These are phyloP conservation scores for Mus spretus DNA, from an alignment of 2,797 vertebrate genomes.

Conservation along the genomic window DNA sequence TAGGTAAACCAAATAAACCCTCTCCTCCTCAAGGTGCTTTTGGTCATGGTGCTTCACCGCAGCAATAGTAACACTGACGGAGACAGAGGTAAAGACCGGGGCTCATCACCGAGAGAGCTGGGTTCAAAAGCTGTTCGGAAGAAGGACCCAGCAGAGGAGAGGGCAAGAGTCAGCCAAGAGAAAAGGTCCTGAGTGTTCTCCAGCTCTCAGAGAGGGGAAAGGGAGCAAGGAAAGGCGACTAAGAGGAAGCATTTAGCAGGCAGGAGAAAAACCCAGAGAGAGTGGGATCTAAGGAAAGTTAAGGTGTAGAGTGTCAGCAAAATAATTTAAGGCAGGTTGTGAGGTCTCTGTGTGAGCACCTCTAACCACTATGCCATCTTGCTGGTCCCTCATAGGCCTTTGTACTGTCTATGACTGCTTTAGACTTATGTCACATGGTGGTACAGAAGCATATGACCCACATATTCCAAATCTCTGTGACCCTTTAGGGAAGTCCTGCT, in stretches of 20 bases:
- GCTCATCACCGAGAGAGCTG: background rate
- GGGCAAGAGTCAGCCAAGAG: background rate
- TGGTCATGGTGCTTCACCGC: background rate
- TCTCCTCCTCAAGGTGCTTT: background rate
- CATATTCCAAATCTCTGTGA: background rate
- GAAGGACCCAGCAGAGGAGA: background rate
- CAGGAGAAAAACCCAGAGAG: slow-evolving; percentile 27
- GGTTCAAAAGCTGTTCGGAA: too few relatives aligned
- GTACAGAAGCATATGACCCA: background rate
- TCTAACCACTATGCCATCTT: background rate
- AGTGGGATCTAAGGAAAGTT: background rate
- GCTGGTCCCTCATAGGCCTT: background rate
- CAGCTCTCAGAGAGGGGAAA: background rate
- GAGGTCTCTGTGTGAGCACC: background rate
- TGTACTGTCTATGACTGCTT: background rate
- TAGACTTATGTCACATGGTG: background rate
- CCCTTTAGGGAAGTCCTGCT: background rate
- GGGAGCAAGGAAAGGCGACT: background rate
- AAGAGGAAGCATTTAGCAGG: background rate
- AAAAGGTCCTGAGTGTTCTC: background rate
- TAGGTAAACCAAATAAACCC: background rate
- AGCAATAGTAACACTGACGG: background rate
- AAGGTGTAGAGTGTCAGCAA: background rate
- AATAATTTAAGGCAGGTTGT: background rate
- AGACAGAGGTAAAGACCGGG: background rate